A percentile compares a stretch with the other conserved stretches of the same genome.
Conservation (phyloP, 2,113 vertebrate genomes). For the Rissa tridactyla region DNA sequence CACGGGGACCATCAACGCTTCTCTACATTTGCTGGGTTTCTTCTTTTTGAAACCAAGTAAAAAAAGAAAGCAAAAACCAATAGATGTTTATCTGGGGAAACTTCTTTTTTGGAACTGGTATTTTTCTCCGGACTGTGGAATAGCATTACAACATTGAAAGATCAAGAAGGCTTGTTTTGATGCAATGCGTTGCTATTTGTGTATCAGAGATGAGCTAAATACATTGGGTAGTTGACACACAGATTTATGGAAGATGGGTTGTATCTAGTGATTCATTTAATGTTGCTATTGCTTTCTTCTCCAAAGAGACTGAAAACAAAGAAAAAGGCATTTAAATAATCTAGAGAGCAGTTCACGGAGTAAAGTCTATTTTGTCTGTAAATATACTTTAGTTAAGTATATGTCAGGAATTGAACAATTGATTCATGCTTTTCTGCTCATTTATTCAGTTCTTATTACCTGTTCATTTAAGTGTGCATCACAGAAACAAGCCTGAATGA, state of each 20-base stretch:
- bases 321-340: neutral
- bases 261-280: neutral
- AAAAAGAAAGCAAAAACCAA: neutral
- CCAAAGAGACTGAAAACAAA: neutral
- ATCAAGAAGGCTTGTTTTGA: neutral
- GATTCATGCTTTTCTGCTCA: neutral
- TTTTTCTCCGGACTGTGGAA: slow-evolving; percentile 25
- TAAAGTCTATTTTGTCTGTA: neutral
- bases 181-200: neutral
- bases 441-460: neutral
- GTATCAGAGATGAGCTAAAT: neutral
- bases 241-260: neutral
- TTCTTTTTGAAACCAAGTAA: slow-evolving; percentile 84
- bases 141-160: neutral
- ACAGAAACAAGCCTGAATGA: neutral
- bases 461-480: neutral
- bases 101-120: neutral
- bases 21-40: slow-evolving; percentile 84
- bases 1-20: slow-evolving; percentile 85
- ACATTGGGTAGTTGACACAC: neutral
- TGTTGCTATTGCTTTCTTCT: neutral
- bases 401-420: neutral
- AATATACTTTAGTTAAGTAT: neutral
- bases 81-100: neutral
- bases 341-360: neutral